Evolutionary conservation across 2,888 invertebrate species (phyloP).

Genomic region (Epirrhoe tristata): DNA sequence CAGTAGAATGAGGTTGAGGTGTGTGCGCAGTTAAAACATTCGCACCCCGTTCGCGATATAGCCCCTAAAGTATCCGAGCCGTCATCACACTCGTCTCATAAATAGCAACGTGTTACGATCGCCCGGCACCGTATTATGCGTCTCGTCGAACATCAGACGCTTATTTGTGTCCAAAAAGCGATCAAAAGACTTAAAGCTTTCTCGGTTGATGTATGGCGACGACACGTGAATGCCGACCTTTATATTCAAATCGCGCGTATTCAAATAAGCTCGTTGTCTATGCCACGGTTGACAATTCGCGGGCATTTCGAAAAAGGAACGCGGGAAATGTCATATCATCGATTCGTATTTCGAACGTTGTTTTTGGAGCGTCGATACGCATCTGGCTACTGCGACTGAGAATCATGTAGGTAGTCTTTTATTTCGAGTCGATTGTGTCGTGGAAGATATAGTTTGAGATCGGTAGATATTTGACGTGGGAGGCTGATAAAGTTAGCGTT

Average conservation of each 20-base stretch:
- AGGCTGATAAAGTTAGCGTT: slow-evolving; percentile 83
- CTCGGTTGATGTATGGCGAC: slow-evolving; percentile 79
- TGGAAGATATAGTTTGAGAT: slow-evolving; percentile 77
- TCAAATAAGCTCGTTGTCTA: slow-evolving; percentile 81
- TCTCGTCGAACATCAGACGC: slow-evolving; percentile 76
- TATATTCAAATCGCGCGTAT: slow-evolving; percentile 83
- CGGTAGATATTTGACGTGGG: slow-evolving; percentile 80
- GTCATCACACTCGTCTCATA: slow-evolving; percentile 60
- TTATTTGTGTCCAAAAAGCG: slow-evolving; percentile 84
- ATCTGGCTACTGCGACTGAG: slow-evolving; percentile 76
- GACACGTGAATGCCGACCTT: slow-evolving; percentile 81
- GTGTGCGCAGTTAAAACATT: slow-evolving; percentile 59
- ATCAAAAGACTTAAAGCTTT: slow-evolving; percentile 81
- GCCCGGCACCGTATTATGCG: slow-evolving; percentile 66
- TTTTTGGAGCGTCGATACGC: slow-evolving; percentile 79
- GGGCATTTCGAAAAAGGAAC: slow-evolving; percentile 80
- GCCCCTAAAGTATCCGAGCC: slow-evolving; percentile 58
- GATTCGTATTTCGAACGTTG: slow-evolving; percentile 64
- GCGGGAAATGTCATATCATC: slow-evolving; percentile 79
- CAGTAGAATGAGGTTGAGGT: slow-evolving; percentile 51
- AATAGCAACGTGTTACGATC: slow-evolving; percentile 54
- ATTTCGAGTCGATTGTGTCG: slow-evolving; percentile 77
- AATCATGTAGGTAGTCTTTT: slow-evolving; percentile 71
- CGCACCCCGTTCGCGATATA: slow-evolving; percentile 61
- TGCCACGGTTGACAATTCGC: slow-evolving; percentile 81